Evolutionary conservation across 2,888 invertebrate species (phyloP).

Genomic region (Lysandra bellargus): DNA sequence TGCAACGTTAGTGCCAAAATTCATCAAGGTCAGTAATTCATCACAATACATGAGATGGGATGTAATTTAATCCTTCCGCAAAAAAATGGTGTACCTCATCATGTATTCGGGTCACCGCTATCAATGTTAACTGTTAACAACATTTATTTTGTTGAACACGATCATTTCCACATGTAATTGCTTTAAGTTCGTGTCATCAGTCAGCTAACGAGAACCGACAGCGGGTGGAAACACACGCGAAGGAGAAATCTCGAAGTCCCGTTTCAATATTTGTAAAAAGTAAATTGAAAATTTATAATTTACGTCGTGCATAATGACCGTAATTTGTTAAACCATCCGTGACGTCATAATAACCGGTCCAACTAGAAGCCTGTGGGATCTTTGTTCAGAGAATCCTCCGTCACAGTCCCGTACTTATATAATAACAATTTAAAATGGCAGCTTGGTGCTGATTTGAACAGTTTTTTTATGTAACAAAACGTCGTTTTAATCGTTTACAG

Average conservation of each 20-base stretch:
- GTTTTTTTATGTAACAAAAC: no score
- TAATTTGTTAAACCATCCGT: neutral
- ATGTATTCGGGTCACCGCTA: neutral
- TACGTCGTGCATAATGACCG: neutral
- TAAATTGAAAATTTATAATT: conserved; percentile 16
- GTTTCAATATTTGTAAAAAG: conserved; percentile 1
- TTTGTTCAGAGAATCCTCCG: neutral
- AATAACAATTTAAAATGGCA: no score
- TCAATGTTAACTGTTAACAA: neutral
- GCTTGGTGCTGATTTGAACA: no score
- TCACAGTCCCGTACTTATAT: no score
- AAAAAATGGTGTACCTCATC: neutral
- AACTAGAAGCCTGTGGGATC: neutral
- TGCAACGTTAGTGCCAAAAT: neutral
- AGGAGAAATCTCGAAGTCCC: conserved; percentile 1
- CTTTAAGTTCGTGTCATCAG: conserved; percentile 1
- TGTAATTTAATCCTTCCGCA: neutral
- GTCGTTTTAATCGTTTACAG: no score
- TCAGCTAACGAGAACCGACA: conserved; percentile 7
- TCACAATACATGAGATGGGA: neutral
- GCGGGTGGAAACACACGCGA: neutral
- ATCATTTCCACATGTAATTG: neutral
- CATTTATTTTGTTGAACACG: conserved; percentile 6
- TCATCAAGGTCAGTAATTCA: neutral
- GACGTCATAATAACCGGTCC: neutral